phyloP scores from a whole-genome alignment of 2,888 invertebrate species.

The Hyposoter didymator region DNA sequence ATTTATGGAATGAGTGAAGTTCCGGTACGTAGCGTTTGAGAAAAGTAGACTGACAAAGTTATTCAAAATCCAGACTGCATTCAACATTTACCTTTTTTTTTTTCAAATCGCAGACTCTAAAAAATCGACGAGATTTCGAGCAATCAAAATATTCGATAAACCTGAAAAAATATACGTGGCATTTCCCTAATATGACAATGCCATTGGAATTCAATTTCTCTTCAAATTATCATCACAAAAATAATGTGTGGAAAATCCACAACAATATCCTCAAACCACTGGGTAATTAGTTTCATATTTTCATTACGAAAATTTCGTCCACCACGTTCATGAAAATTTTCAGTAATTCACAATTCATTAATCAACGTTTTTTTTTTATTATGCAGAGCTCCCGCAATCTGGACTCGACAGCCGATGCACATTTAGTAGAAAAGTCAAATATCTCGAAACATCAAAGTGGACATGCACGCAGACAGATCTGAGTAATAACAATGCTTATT shows the following conservation, averaged over 20 bases:
- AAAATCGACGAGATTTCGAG: conserved; percentile 50
- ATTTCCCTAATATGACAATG: conserved; percentile 18
- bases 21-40: conserved; percentile 65
- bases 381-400: conserved; percentile 77
- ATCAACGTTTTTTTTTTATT: conserved; percentile 31
- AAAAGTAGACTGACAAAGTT: conserved; percentile 6
- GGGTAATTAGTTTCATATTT: conserved; percentile 23
- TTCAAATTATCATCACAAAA: conserved; percentile 30
- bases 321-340: not conserved
- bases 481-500: conserved; percentile 80
- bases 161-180: conserved; percentile 51
- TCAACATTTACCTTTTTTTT: not conserved
- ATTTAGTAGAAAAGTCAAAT: conserved; percentile 83
- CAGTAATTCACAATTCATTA: not conserved
- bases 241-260: conserved; percentile 49
- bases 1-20: conserved; percentile 75
- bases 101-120: conserved; percentile 19
- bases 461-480: conserved; percentile 83
- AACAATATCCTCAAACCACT: conserved; percentile 41
- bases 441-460: conserved; percentile 83
- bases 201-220: conserved; percentile 47
- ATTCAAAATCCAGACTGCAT: conserved; percentile 2
- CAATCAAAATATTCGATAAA: conserved; percentile 22
- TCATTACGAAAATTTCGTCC: not conserved
- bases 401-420: conserved; percentile 79